Base-by-base conservation (phyloP, 2,797 vertebrate species). In the Hylomyscus alleni region DNA sequence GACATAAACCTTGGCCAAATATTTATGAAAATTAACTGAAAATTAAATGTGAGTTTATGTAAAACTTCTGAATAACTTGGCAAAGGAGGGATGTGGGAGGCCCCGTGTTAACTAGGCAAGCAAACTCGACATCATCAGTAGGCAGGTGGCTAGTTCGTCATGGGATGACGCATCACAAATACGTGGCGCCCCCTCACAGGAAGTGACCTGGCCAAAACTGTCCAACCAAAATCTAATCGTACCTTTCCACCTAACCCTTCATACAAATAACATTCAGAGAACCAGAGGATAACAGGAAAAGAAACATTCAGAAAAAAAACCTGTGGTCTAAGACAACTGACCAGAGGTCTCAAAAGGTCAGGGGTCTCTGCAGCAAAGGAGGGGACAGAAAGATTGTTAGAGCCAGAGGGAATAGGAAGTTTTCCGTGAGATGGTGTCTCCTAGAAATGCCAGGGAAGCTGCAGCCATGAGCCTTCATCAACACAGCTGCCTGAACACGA, bases 21-120 rank as follows among this genome's bases (percentile, higher is more conserved):
- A 29, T 54, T 73, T 75, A 76, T 0, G 96, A 62, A 92, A 95
- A 96, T 73, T 83, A 90, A 69, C 1, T 37, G n/a, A 85, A 82
- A 58, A 75, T 93, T 65, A 96, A 88, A 58, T 86, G 10, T 24
- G 58, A 96, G 58, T 37, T 78, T 90, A 56, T 58, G 92, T 26
- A 89, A 26, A 89, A 47, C 20, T 75, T 87, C 13, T 67, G 40
- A 92, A 47, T 77, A 29, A 24, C 73, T 44, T 85, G n/a, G 73
- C 40, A 81, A 37, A 11, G 78, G 60, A 37, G 56, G 85, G 52
- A 26, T 31, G 75, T 52, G 24, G 91, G 34, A 89, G 52, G 37
- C 17, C 40, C 50, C 15, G 0, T 2, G 10, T 56, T 69, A 52
- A 85, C 75, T 40, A 34, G 67, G 82, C 19, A 50, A 19, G 6